A percentile compares a stretch with the other conserved stretches of the same genome.
phyloP scores from a whole-genome alignment of 2,888 invertebrate species.

The Agrotis clavis region DNA sequence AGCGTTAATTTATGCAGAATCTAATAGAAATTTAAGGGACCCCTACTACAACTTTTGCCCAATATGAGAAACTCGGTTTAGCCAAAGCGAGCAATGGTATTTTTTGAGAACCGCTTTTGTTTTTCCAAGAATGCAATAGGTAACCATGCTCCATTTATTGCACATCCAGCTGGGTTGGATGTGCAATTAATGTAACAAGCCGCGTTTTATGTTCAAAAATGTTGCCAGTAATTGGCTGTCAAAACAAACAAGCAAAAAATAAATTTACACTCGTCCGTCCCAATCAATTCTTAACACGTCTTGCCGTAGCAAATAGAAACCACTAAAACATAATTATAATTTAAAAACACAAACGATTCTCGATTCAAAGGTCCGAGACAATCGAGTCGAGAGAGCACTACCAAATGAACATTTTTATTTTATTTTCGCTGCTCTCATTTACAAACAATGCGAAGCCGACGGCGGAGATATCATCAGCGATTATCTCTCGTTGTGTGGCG shows the following conservation, averaged over 20 bases:
- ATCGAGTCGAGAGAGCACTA: slow-evolving; percentile 74
- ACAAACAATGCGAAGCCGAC: slow-evolving; percentile 85
- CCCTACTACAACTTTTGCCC: not conserved
- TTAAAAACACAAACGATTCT: slow-evolving; percentile 68
- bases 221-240: slow-evolving; percentile 51
- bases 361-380: slow-evolving; percentile 73
- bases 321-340: slow-evolving; percentile 69
- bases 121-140: slow-evolving; percentile 21
- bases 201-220: slow-evolving; percentile 38
- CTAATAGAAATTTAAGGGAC: no score
- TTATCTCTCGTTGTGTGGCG: slow-evolving; percentile 78
- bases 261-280: slow-evolving; percentile 24
- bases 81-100: not conserved
- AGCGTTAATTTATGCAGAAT: not conserved
- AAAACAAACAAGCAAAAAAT: slow-evolving; percentile 44
- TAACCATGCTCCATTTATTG: slow-evolving; percentile 18
- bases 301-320: slow-evolving; percentile 62
- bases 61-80: not conserved
- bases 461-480: slow-evolving; percentile 83
- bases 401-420: slow-evolving; percentile 79
- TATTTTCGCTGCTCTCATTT: slow-evolving; percentile 83
- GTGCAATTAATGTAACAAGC: slow-evolving; percentile 40
- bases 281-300: slow-evolving; percentile 48
- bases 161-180: slow-evolving; percentile 14
- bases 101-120: slow-evolving; percentile 2